These are phyloP conservation scores for Ciconia maguari DNA, from an alignment of 2,113 vertebrate genomes.

Conservation along the genomic window DNA sequence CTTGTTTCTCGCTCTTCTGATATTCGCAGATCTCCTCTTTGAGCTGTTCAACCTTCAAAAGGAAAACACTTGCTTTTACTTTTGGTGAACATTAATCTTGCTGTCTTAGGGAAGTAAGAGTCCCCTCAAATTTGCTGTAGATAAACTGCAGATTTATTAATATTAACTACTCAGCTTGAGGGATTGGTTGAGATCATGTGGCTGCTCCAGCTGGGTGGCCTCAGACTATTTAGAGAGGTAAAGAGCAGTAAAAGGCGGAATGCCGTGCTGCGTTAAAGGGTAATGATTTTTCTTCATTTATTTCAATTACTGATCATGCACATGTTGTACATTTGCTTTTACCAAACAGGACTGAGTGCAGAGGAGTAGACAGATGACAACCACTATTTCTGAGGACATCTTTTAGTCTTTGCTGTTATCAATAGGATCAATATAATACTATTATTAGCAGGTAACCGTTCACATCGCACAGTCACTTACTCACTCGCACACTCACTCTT, in stretches of 20 bases:
- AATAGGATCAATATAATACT: not conserved
- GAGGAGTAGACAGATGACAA: not conserved
- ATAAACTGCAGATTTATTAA: not conserved
- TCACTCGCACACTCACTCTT: not conserved
- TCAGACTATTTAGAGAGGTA: not conserved
- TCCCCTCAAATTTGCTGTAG: not conserved
- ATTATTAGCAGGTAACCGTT: not conserved
- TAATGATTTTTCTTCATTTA: not conserved
- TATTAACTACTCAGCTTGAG: not conserved
- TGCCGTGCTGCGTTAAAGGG: not conserved
- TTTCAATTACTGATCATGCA: not conserved
- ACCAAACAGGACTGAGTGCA: fast-evolving
- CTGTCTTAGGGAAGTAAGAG: not conserved
- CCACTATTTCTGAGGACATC: not conserved
- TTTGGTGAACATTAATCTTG: not conserved
- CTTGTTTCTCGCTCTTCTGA: conserved; percentile 18
- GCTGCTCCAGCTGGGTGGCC: not conserved
- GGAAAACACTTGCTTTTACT: not conserved
- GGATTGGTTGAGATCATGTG: not conserved
- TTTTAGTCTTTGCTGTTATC: not conserved
- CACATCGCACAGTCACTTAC: too few species aligned
- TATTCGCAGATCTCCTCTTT: conserved; percentile 61
- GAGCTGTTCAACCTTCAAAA: conserved; percentile 74
- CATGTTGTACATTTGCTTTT: too few species aligned
- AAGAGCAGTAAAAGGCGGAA: not conserved